phyloP scores from a whole-genome alignment of 35 echinoderm and acorn worm genomes.

The Lytechinus variegatus region DNA sequence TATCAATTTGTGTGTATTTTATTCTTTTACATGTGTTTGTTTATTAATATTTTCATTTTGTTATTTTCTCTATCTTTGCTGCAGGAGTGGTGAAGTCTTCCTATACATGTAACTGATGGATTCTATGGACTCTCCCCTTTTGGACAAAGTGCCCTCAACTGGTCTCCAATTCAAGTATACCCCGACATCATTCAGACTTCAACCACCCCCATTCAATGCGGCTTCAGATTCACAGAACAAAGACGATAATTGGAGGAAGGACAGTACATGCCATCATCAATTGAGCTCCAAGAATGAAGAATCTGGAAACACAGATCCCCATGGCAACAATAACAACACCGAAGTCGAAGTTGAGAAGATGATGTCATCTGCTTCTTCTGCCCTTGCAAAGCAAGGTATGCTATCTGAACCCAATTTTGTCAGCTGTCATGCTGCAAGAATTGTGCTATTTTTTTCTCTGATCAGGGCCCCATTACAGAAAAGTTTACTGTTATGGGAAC shows the following conservation, averaged over 20 bases:
- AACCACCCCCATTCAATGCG: not conserved
- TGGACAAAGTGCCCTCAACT: not conserved
- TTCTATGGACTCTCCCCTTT: constrained; percentile 9
- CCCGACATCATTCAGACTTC: not conserved
- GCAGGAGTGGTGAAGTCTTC: not conserved
- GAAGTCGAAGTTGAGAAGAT: not conserved
- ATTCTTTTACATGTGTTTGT: no score
- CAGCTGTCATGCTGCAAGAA: constrained; percentile 8
- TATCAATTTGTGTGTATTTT: no score
- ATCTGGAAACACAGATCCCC: constrained; percentile 3
- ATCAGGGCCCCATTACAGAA: no score
- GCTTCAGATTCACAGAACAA: not conserved
- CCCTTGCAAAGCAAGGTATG: not conserved
- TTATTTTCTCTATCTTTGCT: not conserved
- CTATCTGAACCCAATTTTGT: not conserved
- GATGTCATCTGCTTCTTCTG: not conserved
- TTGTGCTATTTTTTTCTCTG: not conserved
- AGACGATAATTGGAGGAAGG: not conserved
- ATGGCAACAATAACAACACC: not conserved
- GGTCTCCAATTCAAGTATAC: not conserved
- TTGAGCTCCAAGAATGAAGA: not conserved
- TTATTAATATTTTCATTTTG: no score
- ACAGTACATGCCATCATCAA: not conserved
- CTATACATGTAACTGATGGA: not conserved
- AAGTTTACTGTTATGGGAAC: no score